These are phyloP conservation scores for Tetramorium simillimum DNA, from an alignment of 1,140 invertebrate genomes.

Conservation along the genomic window DNA sequence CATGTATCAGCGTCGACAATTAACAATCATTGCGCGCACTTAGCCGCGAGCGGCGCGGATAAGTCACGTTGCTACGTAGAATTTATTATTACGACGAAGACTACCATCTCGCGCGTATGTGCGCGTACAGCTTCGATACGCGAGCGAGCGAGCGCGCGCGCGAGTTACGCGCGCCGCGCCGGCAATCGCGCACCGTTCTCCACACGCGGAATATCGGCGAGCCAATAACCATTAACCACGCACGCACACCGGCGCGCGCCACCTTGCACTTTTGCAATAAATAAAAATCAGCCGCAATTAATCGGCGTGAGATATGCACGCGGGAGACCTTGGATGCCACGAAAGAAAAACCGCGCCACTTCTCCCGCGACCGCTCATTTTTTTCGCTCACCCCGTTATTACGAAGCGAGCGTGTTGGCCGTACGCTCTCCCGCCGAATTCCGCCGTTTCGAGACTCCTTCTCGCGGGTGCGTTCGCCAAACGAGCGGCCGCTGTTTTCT, in stretches of 20 bases:
- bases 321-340: conserved; percentile 75
- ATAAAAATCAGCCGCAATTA: conserved; percentile 81
- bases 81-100: conserved; percentile 80
- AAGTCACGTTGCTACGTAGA: conserved; percentile 81
- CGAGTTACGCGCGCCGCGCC: conserved; percentile 25
- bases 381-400: conserved; percentile 54
- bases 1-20: conserved; percentile 76
- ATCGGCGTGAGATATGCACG: conserved; percentile 77
- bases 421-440: conserved; percentile 4
- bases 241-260: conserved; percentile 58
- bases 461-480: not conserved
- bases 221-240: conserved; percentile 82
- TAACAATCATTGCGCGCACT: conserved; percentile 80
- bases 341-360: conserved; percentile 64
- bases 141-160: conserved; percentile 23
- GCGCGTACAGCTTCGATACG: not conserved
- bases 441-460: not conserved
- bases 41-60: conserved; percentile 71
- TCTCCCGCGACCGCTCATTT: conserved; percentile 30
- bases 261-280: conserved; percentile 79
- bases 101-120: conserved; percentile 8
- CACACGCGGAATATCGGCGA: conserved; percentile 74
- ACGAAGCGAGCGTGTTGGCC: conserved; percentile 42
- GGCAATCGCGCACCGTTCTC: not conserved
- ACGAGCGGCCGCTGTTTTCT: not conserved